Evolutionary conservation across 2,888 invertebrate genomes (phyloP).

Genomic region (Eucera pruinosa): DNA sequence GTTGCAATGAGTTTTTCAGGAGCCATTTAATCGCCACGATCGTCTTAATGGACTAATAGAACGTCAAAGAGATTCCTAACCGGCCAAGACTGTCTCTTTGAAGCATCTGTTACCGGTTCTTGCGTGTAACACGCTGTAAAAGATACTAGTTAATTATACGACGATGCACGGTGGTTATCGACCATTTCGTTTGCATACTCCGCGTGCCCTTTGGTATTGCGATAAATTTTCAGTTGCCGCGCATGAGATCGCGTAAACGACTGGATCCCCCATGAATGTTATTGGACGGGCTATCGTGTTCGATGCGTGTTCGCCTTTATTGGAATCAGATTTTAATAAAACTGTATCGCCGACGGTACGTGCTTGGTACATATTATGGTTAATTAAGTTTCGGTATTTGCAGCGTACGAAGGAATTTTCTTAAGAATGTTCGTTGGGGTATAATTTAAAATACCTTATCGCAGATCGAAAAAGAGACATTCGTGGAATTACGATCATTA

Average conservation of each 20-base stretch:
- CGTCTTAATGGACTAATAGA: conserved; percentile 42
- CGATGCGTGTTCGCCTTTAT: conserved; percentile 17
- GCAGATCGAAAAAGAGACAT: neutral
- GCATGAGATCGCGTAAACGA: conserved; percentile 13
- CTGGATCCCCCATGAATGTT: conserved; percentile 6
- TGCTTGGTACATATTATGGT: neutral
- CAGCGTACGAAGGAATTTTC: neutral
- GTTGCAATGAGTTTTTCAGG: conserved; percentile 42
- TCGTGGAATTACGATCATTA: neutral
- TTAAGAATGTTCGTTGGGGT: neutral
- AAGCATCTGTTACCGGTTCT: conserved; percentile 48
- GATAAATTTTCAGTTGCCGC: conserved; percentile 48
- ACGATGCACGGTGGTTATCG: conserved; percentile 49
- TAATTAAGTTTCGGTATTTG: conserved; percentile 15
- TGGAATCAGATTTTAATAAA: conserved; percentile 41
- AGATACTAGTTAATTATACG: conserved; percentile 56
- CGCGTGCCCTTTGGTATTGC: conserved; percentile 51
- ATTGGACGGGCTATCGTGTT: neutral
- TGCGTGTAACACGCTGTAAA: conserved; percentile 55
- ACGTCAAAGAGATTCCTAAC: conserved; percentile 42
- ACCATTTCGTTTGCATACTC: conserved; percentile 60
- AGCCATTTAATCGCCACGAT: conserved; percentile 39
- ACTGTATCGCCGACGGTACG: neutral
- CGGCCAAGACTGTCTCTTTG: conserved; percentile 32
- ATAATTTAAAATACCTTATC: neutral